phyloP scores from a whole-genome alignment of 2,113 vertebrate genomes.

The Excalfactoria chinensis region DNA sequence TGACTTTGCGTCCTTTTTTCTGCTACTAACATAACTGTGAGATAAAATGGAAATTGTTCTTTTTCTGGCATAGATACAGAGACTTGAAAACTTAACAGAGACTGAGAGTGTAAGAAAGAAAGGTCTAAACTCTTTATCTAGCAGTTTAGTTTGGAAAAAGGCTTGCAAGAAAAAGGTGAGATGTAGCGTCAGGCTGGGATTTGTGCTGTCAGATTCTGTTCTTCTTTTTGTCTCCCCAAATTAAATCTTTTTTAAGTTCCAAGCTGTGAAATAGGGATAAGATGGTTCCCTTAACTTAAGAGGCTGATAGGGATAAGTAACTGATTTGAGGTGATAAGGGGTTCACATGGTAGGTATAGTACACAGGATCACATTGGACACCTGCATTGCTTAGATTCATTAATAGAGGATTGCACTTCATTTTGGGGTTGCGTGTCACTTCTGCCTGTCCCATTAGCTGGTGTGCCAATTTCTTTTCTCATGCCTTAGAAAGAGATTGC shows the following conservation, averaged over 20 bases:
- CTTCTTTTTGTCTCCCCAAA: not conserved
- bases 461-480: not conserved
- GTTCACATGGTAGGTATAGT: not conserved
- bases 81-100: not conserved
- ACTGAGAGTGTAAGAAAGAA: not conserved
- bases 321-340: not conserved
- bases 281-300: not conserved
- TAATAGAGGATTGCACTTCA: not conserved
- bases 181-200: not conserved
- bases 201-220: not conserved
- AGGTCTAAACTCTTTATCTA: not conserved
- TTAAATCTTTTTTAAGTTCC: not conserved
- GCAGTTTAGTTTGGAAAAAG: not conserved
- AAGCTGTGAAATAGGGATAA: not conserved
- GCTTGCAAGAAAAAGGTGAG: not conserved
- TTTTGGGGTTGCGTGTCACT: not conserved
- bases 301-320: not conserved
- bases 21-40: not conserved
- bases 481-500: too few species aligned
- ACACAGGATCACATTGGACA: not conserved
- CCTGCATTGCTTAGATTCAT: not conserved
- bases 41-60: not conserved
- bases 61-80: not conserved
- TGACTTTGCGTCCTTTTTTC: not conserved
- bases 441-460: not conserved